phyloP scores from a whole-genome alignment of 92 coral and sea anemone species.

The Pocillopora meandrina region DNA sequence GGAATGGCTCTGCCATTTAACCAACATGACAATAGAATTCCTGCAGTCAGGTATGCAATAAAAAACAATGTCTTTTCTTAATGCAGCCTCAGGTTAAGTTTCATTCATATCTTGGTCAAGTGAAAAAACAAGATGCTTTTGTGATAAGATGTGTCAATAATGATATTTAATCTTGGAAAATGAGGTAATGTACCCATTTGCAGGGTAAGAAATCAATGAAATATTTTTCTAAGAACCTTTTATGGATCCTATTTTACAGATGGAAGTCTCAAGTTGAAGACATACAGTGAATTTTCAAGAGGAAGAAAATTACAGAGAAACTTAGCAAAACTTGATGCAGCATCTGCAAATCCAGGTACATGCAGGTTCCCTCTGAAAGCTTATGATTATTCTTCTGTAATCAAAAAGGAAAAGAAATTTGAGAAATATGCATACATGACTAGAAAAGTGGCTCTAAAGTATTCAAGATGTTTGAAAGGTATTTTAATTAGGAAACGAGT shows the following conservation, averaged over 20 bases:
- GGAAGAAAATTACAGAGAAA: background rate
- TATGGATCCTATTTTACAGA: background rate
- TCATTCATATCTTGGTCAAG: too few species aligned
- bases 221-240: background rate
- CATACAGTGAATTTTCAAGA: slow-evolving; percentile 36
- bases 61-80: background rate
- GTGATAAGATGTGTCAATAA: too few species aligned
- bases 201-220: background rate
- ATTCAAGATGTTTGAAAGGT: too few species aligned
- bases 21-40: slow-evolving; percentile 47
- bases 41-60: slow-evolving; percentile 49
- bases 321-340: background rate
- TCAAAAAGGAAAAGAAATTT: too few species aligned
- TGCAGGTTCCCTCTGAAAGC: too few species aligned
- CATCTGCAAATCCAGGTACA: slow-evolving; percentile 5
- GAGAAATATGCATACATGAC: too few species aligned
- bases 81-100: background rate
- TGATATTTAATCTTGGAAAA: too few species aligned
- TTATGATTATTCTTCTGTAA: too few species aligned
- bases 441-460: too few species aligned
- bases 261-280: slow-evolving; percentile 11
- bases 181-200: background rate
- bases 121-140: too few species aligned
- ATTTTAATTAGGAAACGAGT: too few species aligned
- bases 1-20: slow-evolving; percentile 73